Evolutionary conservation across 1,140 invertebrate genomes (phyloP), one percentile per base, ranked within the genome.

Genomic region (Trachelipus rathkii): DNA sequence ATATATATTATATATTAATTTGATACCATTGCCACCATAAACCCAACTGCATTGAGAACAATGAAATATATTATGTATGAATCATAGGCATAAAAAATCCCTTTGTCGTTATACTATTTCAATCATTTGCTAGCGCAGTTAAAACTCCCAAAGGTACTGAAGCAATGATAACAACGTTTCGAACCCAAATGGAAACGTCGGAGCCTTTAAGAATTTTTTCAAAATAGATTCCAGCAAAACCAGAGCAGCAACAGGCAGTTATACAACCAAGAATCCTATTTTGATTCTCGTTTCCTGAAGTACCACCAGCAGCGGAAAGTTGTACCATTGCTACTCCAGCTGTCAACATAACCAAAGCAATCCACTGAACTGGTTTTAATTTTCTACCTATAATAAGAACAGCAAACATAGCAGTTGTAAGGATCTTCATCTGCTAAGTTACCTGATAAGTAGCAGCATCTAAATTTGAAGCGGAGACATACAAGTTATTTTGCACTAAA

Each of bases 401-500:
- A 71, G 96, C 95, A 85, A 99, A 99, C 82, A 99, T 89, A 43
- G 97, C 97, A 13, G 98, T 99, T 10, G 98, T 99, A 1, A 99
- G 87, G 82, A 99, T 96, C 87, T 99, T 99, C 69, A 99, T 84
- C 85, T 99, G 98, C 87, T 99, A 99, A 45, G 96, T 98, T 87
- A 96, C 95, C 89, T 99, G 97, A 88, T 96, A 96, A n/a, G 96
- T 99, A 8, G 96, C 97, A 77, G 97, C 96, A 89, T 99, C 97
- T 78, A 99, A 88, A 89, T 99, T 96, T 23, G 95, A 96, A 44
- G 96, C 93, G 10, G 97, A 97, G 44, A 99, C 88, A 86, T 98
- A 99, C 0, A 99, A 87, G 88, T 99, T 99, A 84, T 99, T 99
- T 86, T 99, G 98, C 78, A 99, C 86, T 66, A 96, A 91, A 83